Evolutionary conservation across 2,797 vertebrate species (phyloP).

Genomic region (Gymnopithys bicolor): DNA sequence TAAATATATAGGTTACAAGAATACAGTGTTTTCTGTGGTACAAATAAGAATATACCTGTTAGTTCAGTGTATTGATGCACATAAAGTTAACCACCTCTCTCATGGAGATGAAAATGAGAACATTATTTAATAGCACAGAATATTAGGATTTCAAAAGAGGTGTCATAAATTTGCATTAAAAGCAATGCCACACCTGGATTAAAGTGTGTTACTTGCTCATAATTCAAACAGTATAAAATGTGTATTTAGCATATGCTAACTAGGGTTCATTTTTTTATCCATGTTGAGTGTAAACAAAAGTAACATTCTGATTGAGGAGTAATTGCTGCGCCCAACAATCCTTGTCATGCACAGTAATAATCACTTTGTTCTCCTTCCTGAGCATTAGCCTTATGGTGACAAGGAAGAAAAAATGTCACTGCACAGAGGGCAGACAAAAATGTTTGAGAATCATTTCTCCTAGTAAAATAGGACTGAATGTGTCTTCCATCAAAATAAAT

Average conservation of each 20-base stretch:
- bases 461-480: not conserved
- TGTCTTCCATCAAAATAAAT: not conserved
- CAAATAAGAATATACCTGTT: not conserved
- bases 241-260: not conserved
- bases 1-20: not conserved
- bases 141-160: conserved; percentile 1
- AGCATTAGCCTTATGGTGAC: not conserved
- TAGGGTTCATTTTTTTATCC: not conserved
- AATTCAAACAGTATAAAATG: not conserved
- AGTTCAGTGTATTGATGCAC: not conserved
- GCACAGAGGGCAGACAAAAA: not conserved
- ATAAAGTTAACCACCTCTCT: not conserved
- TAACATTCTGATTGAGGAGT: not conserved
- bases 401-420: not conserved
- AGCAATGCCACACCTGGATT: not conserved
- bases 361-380: not conserved
- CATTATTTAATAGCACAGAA: not conserved
- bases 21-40: not conserved
- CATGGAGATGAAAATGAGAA: not conserved
- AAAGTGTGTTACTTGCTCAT: not conserved
- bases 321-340: not conserved
- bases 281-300: not conserved
- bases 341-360: not conserved
- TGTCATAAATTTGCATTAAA: not conserved
- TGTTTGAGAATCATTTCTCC: not conserved